A percentile compares a stretch with the other conserved stretches of the same genome.
Evolutionary conservation across 2,113 vertebrate species (phyloP).

Genomic region (Rostratula benghalensis): DNA sequence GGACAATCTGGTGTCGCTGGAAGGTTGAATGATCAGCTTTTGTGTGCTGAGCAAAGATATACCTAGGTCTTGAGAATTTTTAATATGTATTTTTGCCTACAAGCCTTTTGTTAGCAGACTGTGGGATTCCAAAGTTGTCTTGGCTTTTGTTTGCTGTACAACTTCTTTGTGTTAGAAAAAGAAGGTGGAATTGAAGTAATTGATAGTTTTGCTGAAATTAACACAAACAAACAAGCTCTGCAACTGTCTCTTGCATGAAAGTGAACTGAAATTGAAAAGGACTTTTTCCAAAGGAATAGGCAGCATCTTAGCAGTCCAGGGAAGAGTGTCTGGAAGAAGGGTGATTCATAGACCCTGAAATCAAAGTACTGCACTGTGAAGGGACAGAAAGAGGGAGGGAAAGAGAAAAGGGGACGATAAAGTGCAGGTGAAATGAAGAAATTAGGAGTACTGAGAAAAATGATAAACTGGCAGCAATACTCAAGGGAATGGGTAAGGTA

Average conservation of each 20-base stretch:
- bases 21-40: slow-evolving; percentile 32
- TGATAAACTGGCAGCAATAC: neutral
- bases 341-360: neutral
- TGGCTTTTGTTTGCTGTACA: neutral
- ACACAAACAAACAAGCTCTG: neutral
- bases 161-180: neutral
- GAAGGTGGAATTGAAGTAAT: neutral
- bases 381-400: neutral
- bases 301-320: neutral
- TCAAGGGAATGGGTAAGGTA: neutral
- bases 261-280: neutral
- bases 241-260: neutral
- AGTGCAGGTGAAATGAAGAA: neutral
- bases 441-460: neutral
- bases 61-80: neutral
- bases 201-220: neutral
- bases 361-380: neutral
- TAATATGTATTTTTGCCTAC: neutral
- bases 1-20: slow-evolving; percentile 21
- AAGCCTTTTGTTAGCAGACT: neutral
- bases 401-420: neutral
- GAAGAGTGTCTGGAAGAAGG: neutral
- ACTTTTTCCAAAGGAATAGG: neutral
- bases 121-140: neutral
- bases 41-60: slow-evolving; percentile 32